phyloP scores from a whole-genome alignment of 2,797 vertebrate genomes.

The Gymnothorax javanicus region DNA sequence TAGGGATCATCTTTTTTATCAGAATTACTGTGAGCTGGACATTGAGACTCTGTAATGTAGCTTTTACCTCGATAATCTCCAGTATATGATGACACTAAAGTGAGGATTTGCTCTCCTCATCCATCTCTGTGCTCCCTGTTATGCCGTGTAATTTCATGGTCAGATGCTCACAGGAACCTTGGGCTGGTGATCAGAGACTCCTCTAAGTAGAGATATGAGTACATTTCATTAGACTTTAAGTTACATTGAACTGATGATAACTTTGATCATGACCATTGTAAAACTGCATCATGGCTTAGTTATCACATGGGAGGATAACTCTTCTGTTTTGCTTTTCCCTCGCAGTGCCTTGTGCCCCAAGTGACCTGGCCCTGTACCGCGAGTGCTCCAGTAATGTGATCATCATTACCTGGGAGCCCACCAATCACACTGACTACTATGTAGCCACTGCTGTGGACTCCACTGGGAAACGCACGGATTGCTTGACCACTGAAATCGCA shows the following conservation, averaged over 20 bases:
- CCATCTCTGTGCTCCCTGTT: constrained; percentile 17
- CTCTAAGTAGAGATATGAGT: not conserved
- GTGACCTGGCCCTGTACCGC: constrained; percentile 38
- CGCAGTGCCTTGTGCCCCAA: constrained; percentile 74
- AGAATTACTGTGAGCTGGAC: not conserved
- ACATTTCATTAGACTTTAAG: not conserved
- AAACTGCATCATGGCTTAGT: not conserved
- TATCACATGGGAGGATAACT: not conserved
- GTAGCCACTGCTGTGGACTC: constrained; percentile 59
- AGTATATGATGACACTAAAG: not conserved
- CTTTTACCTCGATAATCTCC: not conserved
- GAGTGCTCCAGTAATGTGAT: constrained; percentile 69
- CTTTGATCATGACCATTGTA: not conserved
- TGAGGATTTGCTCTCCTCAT: constrained; percentile 3
- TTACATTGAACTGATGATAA: not conserved
- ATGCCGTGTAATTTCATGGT: constrained; percentile 42
- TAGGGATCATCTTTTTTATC: not conserved
- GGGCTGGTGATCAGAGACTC: not conserved
- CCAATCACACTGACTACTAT: constrained; percentile 68
- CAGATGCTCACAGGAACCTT: constrained; percentile 40
- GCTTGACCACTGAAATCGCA: constrained; percentile 57
- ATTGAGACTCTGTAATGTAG: not conserved
- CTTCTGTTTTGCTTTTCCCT: not conserved
- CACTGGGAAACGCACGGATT: constrained; percentile 45
- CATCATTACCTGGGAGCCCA: constrained; percentile 64